Percentiles rank a stretch among this genome's conserved stretches.
Conservation (phyloP, 2,797 vertebrate species). For the Coregonus ussuriensis region DNA sequence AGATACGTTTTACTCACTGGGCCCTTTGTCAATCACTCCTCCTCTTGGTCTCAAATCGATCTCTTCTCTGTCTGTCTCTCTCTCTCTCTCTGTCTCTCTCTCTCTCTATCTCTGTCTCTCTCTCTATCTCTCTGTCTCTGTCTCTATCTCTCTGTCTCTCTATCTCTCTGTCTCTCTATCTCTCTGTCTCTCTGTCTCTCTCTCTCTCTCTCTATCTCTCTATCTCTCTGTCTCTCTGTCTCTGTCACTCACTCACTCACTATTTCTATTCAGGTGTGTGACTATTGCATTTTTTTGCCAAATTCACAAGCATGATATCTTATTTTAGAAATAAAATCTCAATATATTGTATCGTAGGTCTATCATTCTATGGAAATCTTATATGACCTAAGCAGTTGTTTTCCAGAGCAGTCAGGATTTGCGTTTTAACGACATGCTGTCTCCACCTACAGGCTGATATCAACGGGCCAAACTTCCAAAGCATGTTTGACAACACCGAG, state of each 20-base stretch:
- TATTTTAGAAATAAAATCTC: no score
- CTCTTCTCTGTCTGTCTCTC: not conserved
- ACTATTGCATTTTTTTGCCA: no score
- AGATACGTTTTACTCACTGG: conserved; percentile 2
- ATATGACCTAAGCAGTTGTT: not conserved
- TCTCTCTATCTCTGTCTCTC: not conserved
- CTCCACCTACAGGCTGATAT: conserved; percentile 80
- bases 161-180: rapidly evolving
- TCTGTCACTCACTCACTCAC: no score
- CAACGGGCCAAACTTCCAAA: conserved; percentile 85
- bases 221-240: no score
- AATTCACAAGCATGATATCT: no score
- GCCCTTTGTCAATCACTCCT: not conserved
- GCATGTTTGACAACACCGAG: conserved; percentile 86
- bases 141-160: not conserved
- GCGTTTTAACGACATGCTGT: conserved; percentile 9
- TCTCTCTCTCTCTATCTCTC: no score
- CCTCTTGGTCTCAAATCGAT: not conserved
- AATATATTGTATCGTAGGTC: not conserved
- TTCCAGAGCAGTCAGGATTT: not conserved
- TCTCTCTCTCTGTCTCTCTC: not conserved
- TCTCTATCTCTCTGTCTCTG: not conserved
- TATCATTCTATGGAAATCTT: not conserved
- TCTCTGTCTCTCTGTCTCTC: not conserved
- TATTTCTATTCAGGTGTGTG: no score